phyloP scores from a whole-genome alignment of 2,113 vertebrate genomes.

The Lutjanus erythropterus region DNA sequence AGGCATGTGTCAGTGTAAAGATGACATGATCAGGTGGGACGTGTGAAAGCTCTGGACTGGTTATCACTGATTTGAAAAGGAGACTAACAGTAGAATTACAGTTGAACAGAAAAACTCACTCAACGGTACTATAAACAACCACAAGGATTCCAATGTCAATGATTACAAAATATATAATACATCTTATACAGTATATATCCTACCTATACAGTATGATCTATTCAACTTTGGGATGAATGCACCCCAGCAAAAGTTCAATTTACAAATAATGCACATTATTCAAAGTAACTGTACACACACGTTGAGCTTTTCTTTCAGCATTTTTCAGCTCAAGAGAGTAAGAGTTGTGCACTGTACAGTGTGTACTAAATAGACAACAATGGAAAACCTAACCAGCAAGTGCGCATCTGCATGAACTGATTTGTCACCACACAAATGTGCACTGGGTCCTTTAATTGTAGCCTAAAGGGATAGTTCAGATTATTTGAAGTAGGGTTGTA shows the following conservation, averaged over 20 bases:
- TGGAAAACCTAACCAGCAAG: slow-evolving; percentile 38
- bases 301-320: slow-evolving; percentile 26
- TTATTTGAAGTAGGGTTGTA: too few relatives aligned
- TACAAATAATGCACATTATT: slow-evolving; percentile 63
- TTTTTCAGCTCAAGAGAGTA: slow-evolving; percentile 19
- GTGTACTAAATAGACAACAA: slow-evolving; percentile 34
- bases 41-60: slow-evolving; percentile 15
- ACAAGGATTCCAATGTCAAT: slow-evolving; percentile 57
- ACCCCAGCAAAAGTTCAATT: slow-evolving; percentile 38
- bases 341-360: slow-evolving; percentile 7
- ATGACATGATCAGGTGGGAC: slow-evolving; percentile 12
- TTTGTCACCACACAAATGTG: slow-evolving; percentile 45
- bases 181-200: slow-evolving; percentile 49
- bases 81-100: slow-evolving; percentile 47
- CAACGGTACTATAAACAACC: slow-evolving; percentile 65
- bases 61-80: slow-evolving; percentile 37
- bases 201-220: slow-evolving; percentile 35
- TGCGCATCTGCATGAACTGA: slow-evolving; percentile 13
- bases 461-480: too few relatives aligned
- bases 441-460: slow-evolving; percentile 35
- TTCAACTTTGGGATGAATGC: slow-evolving; percentile 33
- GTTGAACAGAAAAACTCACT: slow-evolving; percentile 57
- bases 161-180: slow-evolving; percentile 75
- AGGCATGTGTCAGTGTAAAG: slow-evolving; percentile 17
- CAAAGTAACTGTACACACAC: slow-evolving; percentile 51